Percentiles rank a stretch among this genome's conserved stretches.
Conservation (phyloP, 2,888 invertebrate genomes). For the Ctenicera cuprea region DNA sequence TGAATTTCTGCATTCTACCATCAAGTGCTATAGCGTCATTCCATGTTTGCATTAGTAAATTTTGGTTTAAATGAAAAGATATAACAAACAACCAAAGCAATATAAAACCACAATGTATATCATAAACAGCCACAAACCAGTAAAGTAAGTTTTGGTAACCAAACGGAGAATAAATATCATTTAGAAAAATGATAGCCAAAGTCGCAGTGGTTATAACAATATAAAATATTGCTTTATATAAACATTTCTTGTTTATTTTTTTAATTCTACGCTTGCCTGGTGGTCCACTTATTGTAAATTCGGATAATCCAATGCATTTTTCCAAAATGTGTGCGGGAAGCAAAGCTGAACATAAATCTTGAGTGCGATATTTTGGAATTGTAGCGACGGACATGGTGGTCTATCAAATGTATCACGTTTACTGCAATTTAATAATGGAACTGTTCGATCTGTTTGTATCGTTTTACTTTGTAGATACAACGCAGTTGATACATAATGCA, state of each 20-base stretch:
- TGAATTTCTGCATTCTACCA: background rate
- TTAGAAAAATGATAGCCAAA: background rate
- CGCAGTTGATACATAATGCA: no score
- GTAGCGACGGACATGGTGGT: no score
- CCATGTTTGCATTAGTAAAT: background rate
- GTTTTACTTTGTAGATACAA: no score
- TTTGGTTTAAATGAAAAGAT: background rate
- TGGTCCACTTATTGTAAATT: constrained; percentile 1
- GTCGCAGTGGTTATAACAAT: background rate
- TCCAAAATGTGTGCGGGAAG: constrained; percentile 14
- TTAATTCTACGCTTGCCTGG: background rate
- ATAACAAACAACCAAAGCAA: background rate
- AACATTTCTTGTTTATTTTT: background rate
- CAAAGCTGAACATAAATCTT: constrained; percentile 1
- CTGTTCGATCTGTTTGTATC: no score
- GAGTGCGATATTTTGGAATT: background rate
- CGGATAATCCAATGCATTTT: constrained; percentile 7
- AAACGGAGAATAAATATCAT: constrained; percentile 3
- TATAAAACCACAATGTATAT: background rate
- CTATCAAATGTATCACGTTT: no score
- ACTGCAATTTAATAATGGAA: no score
- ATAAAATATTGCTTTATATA: background rate
- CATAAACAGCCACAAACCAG: constrained; percentile 13
- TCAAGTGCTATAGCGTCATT: background rate
- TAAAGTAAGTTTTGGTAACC: background rate